Evolutionary conservation across 2,888 invertebrate species (phyloP), one percentile per base, ranked within the genome.

Genomic region (Rosalia funebris): DNA sequence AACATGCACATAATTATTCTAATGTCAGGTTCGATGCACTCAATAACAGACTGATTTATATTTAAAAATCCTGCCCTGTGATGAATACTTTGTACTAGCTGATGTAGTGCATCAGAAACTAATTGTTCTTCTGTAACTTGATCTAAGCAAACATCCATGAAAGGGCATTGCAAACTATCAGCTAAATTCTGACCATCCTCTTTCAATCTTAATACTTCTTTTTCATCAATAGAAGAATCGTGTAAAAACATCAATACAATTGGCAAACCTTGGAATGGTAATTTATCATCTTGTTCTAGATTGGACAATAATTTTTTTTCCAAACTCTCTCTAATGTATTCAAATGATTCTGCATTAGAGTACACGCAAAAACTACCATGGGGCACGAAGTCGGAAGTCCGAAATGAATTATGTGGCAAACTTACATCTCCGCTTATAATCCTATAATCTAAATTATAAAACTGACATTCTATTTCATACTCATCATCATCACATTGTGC

Each of bases 1-100:
- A 96, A 95, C 89, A 96, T 91, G 81, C 96, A 96, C 87, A 98
- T 92, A 80, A 93, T 92, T 81, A 96, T 93, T 73, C 95, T 90
- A 76, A 93, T 92, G 81, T 94, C 93, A 1, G 93, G 92, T 74
- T 93, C 92, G 68, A 91, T 88, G 78, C 90, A 90, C 68, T 92
- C 92, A 48, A 91, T 89, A 31, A 91, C 87, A 52, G 90, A 89
- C 71, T 90, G 88, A 81, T 88, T 88, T 72, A 88, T 87, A 77
- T 86, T 88, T 57, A 91, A 85, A 69, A 92, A 87, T 60, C 91
- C 91, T 34, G 91, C 89, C 71, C 91, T 86, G 80, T 91, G 91
- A 68, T 91, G 89, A 77, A 92, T 91, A 39, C 90, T 90, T 72
- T 91, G 86, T 60, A 92, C 86, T 50, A 93, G 82, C 70, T 90